Evolutionary conservation across 2,888 invertebrate genomes (phyloP).

Genomic region (Anthophora plumipes): DNA sequence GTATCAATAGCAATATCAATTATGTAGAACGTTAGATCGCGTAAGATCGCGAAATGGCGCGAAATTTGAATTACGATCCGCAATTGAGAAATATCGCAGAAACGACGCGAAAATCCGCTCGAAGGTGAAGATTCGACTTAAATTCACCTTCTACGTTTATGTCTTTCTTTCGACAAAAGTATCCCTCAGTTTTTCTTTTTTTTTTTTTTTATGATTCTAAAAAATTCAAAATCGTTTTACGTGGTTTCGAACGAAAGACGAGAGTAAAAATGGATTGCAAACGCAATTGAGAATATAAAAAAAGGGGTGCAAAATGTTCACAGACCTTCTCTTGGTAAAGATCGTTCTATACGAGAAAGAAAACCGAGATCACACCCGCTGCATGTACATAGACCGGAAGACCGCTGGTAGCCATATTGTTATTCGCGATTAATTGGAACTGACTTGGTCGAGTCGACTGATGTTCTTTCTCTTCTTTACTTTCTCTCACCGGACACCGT

Average conservation of each 20-base stretch:
- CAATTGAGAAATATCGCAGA: not conserved
- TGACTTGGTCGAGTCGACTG: constrained; percentile 36
- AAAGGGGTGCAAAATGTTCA: not conserved
- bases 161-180: not conserved
- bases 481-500: constrained; percentile 48
- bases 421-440: constrained; percentile 53
- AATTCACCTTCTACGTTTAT: too few species aligned
- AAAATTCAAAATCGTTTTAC: not conserved
- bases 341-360: constrained; percentile 21
- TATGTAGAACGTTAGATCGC: not conserved
- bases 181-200: too few species aligned
- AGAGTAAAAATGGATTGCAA: not conserved
- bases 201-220: not conserved
- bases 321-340: constrained; percentile 12
- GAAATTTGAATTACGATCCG: not conserved
- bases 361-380: constrained; percentile 39
- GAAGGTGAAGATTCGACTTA: too few species aligned
- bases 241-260: too few species aligned
- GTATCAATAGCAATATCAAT: not conserved
- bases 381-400: constrained; percentile 58
- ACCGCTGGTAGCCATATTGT: constrained; percentile 56
- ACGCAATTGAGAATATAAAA: not conserved
- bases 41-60: not conserved
- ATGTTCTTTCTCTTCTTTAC: constrained; percentile 65
- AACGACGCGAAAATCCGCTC: not conserved